Percentiles rank a stretch among this genome's conserved stretches.
These are phyloP conservation scores for Anastrepha obliqua DNA, from an alignment of 1,140 invertebrate genomes.

Conservation along the genomic window DNA sequence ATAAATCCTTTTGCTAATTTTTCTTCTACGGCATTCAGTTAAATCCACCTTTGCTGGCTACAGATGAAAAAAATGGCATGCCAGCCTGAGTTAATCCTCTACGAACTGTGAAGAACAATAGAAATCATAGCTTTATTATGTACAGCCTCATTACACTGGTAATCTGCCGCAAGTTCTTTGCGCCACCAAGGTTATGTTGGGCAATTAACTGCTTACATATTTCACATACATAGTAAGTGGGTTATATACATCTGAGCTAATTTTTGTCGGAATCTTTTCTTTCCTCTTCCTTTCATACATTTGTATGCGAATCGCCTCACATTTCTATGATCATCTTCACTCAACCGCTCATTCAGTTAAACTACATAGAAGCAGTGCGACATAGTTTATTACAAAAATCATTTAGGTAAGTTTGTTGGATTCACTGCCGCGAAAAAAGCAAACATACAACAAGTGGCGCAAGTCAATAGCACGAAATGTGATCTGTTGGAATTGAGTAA, in stretches of 20 bases:
- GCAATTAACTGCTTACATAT: conserved; percentile 16
- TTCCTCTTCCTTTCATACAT: neutral
- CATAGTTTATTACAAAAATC: neutral
- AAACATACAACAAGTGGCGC: neutral
- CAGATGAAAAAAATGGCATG: too few species aligned
- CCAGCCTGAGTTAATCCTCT: neutral
- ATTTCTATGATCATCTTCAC: neutral
- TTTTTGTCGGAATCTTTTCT: neutral
- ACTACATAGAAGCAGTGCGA: neutral
- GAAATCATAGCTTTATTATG: neutral
- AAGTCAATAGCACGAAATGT: conserved; percentile 35
- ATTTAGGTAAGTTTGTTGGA: neutral
- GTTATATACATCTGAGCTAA: neutral
- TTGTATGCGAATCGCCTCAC: neutral
- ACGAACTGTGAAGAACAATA: conserved; percentile 2
- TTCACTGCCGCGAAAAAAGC: neutral
- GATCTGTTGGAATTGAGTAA: conserved; percentile 32
- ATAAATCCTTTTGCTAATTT: too few species aligned
- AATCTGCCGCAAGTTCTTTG: neutral
- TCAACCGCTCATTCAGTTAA: neutral
- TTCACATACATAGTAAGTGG: neutral
- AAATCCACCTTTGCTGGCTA: too few species aligned
- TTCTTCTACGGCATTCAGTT: too few species aligned
- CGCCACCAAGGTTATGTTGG: neutral
- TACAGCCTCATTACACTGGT: conserved; percentile 5